A percentile compares a stretch with the other conserved stretches of the same genome.
Evolutionary conservation across 2,797 vertebrate genomes (phyloP).

Genomic region (Hoplostethus atlanticus): DNA sequence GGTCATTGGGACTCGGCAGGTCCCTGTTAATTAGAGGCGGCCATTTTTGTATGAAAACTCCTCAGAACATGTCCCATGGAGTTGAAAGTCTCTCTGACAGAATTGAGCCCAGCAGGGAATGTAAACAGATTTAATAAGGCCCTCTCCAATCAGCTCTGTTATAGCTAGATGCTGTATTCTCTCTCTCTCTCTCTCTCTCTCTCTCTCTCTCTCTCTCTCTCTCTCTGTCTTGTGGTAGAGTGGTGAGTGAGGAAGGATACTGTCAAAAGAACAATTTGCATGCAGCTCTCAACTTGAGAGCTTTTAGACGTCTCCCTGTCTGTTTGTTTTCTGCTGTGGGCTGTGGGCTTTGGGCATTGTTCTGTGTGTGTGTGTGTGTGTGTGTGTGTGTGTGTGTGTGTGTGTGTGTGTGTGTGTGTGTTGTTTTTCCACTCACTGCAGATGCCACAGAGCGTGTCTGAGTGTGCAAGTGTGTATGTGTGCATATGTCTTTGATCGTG

Average conservation of each 20-base stretch:
- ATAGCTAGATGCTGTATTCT: constrained; percentile 67
- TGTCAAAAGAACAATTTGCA: constrained; percentile 84
- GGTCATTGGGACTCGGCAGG: constrained; percentile 79
- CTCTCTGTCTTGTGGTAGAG: constrained; percentile 61
- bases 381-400: constrained; percentile 35
- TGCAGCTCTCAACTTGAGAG: constrained; percentile 82
- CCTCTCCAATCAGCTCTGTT: constrained; percentile 79
- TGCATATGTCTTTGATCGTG: neutral
- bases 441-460: constrained; percentile 40
- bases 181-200: constrained; percentile 52
- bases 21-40: constrained; percentile 81
- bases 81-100: constrained; percentile 81
- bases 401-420: constrained; percentile 40
- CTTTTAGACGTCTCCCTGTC: constrained; percentile 79
- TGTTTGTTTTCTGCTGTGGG: constrained; percentile 74
- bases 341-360: constrained; percentile 67
- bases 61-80: constrained; percentile 79
- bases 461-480: constrained; percentile 20
- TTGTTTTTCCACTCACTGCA: constrained; percentile 43
- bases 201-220: constrained; percentile 34
- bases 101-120: constrained; percentile 81
- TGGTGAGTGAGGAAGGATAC: constrained; percentile 75
- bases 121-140: constrained; percentile 86
- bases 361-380: constrained; percentile 41
- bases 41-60: constrained; percentile 79